Conservation (phyloP, 2,888 invertebrate genomes). For the Lacanobia oleracea region DNA sequence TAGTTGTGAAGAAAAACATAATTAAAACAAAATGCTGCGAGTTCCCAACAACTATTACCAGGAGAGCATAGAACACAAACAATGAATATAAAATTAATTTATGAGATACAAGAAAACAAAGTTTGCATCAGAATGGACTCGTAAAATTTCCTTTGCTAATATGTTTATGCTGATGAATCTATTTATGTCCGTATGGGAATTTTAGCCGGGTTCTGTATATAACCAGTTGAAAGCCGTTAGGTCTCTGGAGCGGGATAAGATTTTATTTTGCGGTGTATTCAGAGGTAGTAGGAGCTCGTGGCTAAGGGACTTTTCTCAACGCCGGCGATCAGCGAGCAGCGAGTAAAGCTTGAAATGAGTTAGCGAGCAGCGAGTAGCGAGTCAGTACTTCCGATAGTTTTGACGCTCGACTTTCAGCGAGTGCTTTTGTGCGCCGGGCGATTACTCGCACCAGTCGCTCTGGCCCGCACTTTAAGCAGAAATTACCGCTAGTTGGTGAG, state of each 20-base stretch:
- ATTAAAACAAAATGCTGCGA: conserved; percentile 61
- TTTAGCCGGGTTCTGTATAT: conserved; percentile 22
- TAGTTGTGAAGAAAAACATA: conserved; percentile 59
- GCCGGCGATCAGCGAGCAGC: too few relatives aligned
- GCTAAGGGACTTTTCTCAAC: too few relatives aligned
- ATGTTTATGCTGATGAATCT: conserved; percentile 60
- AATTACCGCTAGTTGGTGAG: too few relatives aligned
- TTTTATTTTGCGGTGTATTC: conserved; percentile 33
- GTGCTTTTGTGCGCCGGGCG: too few relatives aligned
- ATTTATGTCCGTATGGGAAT: conserved; percentile 38
- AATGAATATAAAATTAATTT: conserved; percentile 66
- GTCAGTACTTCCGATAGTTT: too few relatives aligned
- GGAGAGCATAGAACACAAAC: conserved; percentile 58
- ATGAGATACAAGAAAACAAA: conserved; percentile 58
- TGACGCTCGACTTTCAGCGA: too few relatives aligned
- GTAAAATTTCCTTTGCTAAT: conserved; percentile 56
- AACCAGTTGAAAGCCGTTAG: conserved; percentile 13
- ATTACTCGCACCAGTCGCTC: too few relatives aligned
- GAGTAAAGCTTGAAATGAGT: too few relatives aligned
- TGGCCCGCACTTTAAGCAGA: too few relatives aligned
- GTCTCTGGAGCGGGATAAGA: conserved; percentile 38
- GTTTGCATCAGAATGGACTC: conserved; percentile 56
- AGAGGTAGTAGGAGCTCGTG: background rate
- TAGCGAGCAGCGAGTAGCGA: too few relatives aligned
- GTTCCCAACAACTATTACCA: conserved; percentile 57